Evolutionary conservation across 2,888 invertebrate species (phyloP).

Genomic region (Hypomecis atomaria): DNA sequence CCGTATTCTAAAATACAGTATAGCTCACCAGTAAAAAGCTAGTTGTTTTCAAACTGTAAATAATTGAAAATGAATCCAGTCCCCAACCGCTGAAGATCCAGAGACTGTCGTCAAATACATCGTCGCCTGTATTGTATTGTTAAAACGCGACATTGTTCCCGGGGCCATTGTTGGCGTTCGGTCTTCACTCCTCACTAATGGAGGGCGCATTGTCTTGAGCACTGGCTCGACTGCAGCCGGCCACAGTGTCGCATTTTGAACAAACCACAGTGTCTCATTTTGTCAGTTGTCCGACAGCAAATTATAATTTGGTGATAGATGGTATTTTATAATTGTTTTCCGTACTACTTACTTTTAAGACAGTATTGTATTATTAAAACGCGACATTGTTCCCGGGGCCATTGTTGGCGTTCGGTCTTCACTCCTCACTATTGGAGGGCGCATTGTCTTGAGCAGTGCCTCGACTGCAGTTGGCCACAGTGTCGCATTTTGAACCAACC

Average conservation of each 20-base stretch:
- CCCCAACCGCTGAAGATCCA: constrained; percentile 41
- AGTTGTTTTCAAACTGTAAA: neutral
- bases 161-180: constrained; percentile 50
- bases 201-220: constrained; percentile 78
- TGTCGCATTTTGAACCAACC: neutral
- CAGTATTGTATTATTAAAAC: too few relatives aligned
- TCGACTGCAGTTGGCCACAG: neutral
- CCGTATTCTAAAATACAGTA: too few relatives aligned
- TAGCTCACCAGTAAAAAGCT: too few relatives aligned
- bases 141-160: constrained; percentile 78
- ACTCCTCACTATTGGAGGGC: too few relatives aligned
- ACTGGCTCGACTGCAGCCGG: constrained; percentile 41
- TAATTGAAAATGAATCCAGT: neutral
- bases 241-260: neutral
- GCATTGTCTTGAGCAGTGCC: too few relatives aligned
- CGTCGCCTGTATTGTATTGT: constrained; percentile 76
- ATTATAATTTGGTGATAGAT: too few relatives aligned
- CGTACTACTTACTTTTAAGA: too few relatives aligned
- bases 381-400: too few relatives aligned
- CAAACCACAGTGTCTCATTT: neutral
- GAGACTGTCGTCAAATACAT: constrained; percentile 78
- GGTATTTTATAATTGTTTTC: too few relatives aligned
- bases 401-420: too few relatives aligned
- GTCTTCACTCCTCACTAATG: constrained; percentile 78
- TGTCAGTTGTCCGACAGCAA: too few relatives aligned